phyloP scores from a whole-genome alignment of 1,140 invertebrate genomes.

The Acyrthosiphon pisum region DNA sequence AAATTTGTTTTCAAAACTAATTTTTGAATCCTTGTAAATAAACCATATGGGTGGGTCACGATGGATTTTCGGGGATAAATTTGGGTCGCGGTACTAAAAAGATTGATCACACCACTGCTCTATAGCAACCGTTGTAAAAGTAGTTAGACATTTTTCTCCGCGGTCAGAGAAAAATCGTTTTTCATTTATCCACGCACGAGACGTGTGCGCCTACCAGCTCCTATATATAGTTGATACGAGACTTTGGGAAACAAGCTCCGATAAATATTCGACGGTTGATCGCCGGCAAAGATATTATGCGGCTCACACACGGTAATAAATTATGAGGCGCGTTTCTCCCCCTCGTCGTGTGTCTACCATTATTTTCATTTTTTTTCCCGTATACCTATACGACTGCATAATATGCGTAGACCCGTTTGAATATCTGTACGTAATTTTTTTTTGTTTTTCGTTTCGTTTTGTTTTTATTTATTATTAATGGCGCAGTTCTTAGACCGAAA shows the following conservation, averaged over 20 bases:
- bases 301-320: background rate
- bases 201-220: background rate
- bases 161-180: background rate
- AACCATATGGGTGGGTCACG: no score
- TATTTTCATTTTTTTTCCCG: background rate
- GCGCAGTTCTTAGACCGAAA: background rate
- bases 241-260: background rate
- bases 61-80: no score
- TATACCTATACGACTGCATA: background rate
- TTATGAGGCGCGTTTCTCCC: background rate
- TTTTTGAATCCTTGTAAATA: no score
- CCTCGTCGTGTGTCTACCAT: background rate
- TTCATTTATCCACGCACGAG: background rate
- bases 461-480: conserved; percentile 17
- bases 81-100: no score
- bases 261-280: background rate
- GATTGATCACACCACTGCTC: no score
- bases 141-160: no score
- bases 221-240: background rate
- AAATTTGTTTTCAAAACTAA: no score
- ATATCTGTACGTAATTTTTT: background rate
- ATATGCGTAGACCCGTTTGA: background rate
- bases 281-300: background rate
- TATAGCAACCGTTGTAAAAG: no score
- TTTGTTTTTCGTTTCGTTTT: background rate